Evolutionary conservation across 2,113 vertebrate species (phyloP).

Genomic region (Tragelaphus buxtoni): DNA sequence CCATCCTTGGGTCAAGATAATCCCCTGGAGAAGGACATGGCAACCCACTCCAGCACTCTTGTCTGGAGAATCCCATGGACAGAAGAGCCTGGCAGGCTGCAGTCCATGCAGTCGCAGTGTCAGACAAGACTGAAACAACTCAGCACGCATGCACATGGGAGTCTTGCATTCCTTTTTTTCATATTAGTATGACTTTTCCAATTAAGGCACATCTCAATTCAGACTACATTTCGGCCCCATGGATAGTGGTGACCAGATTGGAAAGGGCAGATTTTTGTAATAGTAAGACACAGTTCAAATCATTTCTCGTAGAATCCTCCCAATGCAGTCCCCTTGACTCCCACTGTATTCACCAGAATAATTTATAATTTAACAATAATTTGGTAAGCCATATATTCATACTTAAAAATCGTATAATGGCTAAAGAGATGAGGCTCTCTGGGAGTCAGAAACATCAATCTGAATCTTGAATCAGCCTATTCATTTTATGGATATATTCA

Average conservation of each 20-base stretch:
- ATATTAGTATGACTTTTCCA: not conserved
- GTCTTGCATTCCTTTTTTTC: not conserved
- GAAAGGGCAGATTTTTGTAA: not conserved
- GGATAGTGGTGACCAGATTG: not conserved
- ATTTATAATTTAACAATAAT: not conserved
- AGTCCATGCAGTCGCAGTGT: not conserved
- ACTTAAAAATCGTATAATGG: not conserved
- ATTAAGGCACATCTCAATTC: not conserved
- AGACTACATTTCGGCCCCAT: not conserved
- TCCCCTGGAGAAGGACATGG: not conserved
- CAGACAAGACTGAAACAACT: not conserved
- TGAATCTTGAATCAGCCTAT: not conserved
- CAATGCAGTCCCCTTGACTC: not conserved
- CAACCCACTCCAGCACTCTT: not conserved
- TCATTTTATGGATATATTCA: not conserved
- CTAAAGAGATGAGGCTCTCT: not conserved
- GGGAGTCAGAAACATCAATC: not conserved
- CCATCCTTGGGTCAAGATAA: not conserved
- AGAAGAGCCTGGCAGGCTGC: not conserved
- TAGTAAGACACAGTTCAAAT: not conserved
- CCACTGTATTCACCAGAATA: not conserved
- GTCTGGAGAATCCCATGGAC: not conserved
- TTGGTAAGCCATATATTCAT: not conserved
- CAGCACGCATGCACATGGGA: not conserved
- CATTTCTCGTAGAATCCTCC: not conserved